Evolutionary conservation across 1,140 invertebrate species (phyloP), one percentile per base, ranked within the genome.

Genomic region (Monomorium pharaonis): DNA sequence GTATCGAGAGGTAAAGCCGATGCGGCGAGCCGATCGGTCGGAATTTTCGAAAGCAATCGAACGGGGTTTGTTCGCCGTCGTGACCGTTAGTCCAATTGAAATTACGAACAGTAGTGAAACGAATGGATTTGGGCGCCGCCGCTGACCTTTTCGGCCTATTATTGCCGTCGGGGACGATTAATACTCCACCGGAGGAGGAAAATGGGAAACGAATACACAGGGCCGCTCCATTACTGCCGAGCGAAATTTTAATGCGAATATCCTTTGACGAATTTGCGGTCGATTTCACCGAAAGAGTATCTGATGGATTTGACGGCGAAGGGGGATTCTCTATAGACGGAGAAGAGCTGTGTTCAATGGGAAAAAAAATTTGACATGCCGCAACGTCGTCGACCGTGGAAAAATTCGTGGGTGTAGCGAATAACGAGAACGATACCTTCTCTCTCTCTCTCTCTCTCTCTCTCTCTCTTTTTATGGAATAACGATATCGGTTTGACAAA

Each of bases 221-320:
- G 12, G 51, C n/a, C 78, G 54, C 54, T 83, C 78, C 67, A 83
- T 83, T 83, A 83, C 51, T n/a, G 24, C n/a, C 78, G 67, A 24
- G 37, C 67, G 51, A 72, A 72, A 74, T 44, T 83, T 83, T 83
- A 83, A 83, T 83, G 67, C n/a, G 37, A 58, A 51, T 6, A 74
- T 58, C 54, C 78, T 83, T 83, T 83, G 78, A 83, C 42, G 78
- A 83, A 83, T 83, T 83, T 83, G 78, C 54, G 78, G 78, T 83
- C 78, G 67, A 83, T 83, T 74, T 83, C 56, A 24, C 37, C 67
- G 67, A 27, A 56, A 44, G 30, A 58, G 78, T 72, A 47, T 72
- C 37, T 83, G 78, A 74, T 58, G 78, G 78, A 83, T 83, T 58
- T 58, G 78, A 80, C 58, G 24, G 54, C 18, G 54, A 24, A 33